phyloP scores from a whole-genome alignment of 2,113 vertebrate species.

The Poeciliopsis occidentalis region DNA sequence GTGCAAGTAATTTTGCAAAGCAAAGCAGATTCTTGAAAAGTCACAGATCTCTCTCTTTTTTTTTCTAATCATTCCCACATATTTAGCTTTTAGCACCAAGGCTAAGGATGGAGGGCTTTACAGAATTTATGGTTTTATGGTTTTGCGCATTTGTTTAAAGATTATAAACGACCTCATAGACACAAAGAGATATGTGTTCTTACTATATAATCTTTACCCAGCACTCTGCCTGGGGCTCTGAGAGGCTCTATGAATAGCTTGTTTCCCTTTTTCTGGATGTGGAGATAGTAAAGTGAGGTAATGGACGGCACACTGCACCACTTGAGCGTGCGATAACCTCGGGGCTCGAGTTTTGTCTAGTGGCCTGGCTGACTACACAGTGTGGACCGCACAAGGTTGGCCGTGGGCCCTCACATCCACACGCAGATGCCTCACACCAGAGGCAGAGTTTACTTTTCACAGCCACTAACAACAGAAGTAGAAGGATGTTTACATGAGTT shows the following conservation, averaged over 20 bases:
- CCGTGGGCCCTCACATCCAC: constrained; percentile 47
- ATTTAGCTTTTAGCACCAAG: not conserved
- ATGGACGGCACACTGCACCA: constrained; percentile 65
- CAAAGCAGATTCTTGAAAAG: not conserved
- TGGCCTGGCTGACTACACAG: constrained; percentile 55
- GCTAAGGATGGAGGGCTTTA: not conserved
- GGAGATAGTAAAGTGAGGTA: constrained; percentile 72
- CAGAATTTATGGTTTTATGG: not conserved
- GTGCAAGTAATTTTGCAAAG: not conserved
- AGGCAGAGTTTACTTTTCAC: constrained; percentile 50
- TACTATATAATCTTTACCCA: constrained; percentile 14
- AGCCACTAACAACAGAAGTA: constrained; percentile 58
- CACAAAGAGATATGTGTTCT: not conserved
- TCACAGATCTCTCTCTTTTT: not conserved
- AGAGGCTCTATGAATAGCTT: constrained; percentile 75
- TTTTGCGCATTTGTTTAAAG: not conserved
- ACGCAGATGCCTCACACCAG: constrained; percentile 40
- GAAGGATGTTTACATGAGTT: constrained; percentile 59
- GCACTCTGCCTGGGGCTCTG: constrained; percentile 22
- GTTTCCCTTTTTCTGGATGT: constrained; percentile 58
- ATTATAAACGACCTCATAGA: not conserved
- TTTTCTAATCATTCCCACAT: not conserved
- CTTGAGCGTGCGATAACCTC: constrained; percentile 72
- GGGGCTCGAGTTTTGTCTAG: constrained; percentile 51
- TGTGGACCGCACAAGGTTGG: constrained; percentile 57